Base-by-base conservation (phyloP, 2,797 vertebrate genomes). In the Neosilurus hyrtlii region DNA sequence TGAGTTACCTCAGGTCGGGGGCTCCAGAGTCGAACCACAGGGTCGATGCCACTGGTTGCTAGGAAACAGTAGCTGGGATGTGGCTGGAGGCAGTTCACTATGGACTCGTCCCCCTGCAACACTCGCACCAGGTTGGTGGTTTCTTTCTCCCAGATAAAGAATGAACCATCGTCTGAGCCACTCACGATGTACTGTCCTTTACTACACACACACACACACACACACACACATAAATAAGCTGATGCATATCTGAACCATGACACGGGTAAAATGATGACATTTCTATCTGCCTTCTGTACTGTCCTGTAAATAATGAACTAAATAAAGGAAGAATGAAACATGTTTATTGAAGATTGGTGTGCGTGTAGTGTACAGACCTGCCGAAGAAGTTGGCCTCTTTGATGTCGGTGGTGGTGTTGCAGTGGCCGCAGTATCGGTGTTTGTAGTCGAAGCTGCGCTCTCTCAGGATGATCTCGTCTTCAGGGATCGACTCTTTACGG, bases 381-480 rank as follows among this genome's bases (percentile, higher is more conserved):
- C 98, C 98, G 56, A 99, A 99, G 93, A 99, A 99, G 91, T 99
- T 99, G 75, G 98, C 98, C 92, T 99, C 98, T 87, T 99, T 99
- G 92, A 99, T 99, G 79, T 99, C 98, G 0, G 98, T 99, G 51
- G 98, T 99, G 87, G 98, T 99, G 92, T 99, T 99, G 90, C 98
- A 99, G 93, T 99, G 98, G 72, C 98, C 98, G 8, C 98, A 99
- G 90, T 99, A 99, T 87, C 98, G 95, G 91, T 98, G 98, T 82
- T 99, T 99, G 90, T 99, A 99, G 93, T 99, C 98, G 0, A 96
- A 97, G 93, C 97, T 99, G 85, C 95, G 94, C 84, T 99, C 98
- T 88, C 98, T 94, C 88, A 99, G 92, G 89, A 97, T 94, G 87
- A 97, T 88, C 93, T 99, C 98, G 0, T 99, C 97, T 83, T 99